Evolutionary conservation across 2,888 invertebrate species (phyloP), one percentile per base, ranked within the genome.

Genomic region (Hemicrepidius hirtus): DNA sequence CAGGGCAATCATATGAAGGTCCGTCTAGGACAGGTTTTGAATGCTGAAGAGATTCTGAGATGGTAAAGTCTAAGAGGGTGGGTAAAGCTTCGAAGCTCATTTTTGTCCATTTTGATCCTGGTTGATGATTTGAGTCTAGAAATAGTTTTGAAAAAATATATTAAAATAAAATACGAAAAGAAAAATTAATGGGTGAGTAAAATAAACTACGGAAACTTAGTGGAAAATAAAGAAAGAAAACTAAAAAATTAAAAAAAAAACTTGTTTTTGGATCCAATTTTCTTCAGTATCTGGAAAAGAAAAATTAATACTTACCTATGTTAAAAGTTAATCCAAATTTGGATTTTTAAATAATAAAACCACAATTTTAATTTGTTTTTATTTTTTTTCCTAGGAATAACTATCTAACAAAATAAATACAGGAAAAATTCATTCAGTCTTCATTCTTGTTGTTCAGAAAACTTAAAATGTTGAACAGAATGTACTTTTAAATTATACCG

Each of bases 401-500:
- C 32, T 32, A 32, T 32, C 4, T 32, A 9, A 32, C 4, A 32
- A 32, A 32, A 32, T 9, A 32, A 5, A 32, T 7, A 32, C 3
- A 32, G 5, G 9, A 32, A 9, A 32, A 32, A 1, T 5, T 1
- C 32, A 32, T 40, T 40, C 40, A 40, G n/a, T n/a, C n/a, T n/a
- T 40, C 40, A n/a, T 40, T 3, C 4, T 3, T 4, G n/a, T 3
- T 40, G n/a, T n/a, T n/a, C n/a, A 1, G 13, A 13, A 40, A 40
- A 46, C 20, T 49, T 49, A 21, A 49, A 21, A 83, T 93, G 92
- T 79, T 93, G 90, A 78, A 92, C 92, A 73, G 91, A 85, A 85
- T 94, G 94, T 35, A 93, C 93, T 81, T 93, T 93, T 18, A 94
- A 88, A 87, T 94, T 94, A 80, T 94, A 94, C 60, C 94, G 89